Base-by-base conservation (phyloP, 53 echinoderm and acorn worm species). In the Stichopus horrens region DNA sequence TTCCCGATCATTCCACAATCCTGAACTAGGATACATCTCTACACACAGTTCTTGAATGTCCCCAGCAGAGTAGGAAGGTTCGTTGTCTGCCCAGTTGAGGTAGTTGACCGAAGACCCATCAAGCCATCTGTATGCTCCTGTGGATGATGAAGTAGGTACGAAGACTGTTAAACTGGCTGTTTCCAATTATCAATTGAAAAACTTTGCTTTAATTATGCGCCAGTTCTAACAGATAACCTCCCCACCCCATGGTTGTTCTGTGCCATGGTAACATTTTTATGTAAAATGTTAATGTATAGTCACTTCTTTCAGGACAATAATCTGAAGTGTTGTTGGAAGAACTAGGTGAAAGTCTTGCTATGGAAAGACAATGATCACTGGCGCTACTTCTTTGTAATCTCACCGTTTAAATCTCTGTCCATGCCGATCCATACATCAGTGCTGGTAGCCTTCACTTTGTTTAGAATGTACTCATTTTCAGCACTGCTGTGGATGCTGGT, bases 1-100 rank as follows among this genome's bases (percentile, higher is more conserved):
- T 58, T 93, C 94, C 7, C 92, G 20, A 81, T 96, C 96, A 79
- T 94, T 94, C 96, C 96, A 96, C 57, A 76, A 63, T 14, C 96
- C 96, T 16, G 74, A 76, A 55, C 80, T 77, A 22, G 79, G 58
- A 73, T 92, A 91, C 63, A 94, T 83, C 86, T 96, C 94, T 18
- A 94, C 96, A 51, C 96, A 96, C 87, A 93, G 90, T 88, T 96
- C 96, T 60, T 91, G 91, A 9, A 83, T 86, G 22, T 93, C 92
- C 1, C 92, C 91, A 53, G 89, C 87, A 11, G 23, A 74, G 52
- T 89, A 92, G 4, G 92, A 86, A 2, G 96, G 96, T 88, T 96
- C 93, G 53, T 90, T 92, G 9, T 80, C 59, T 0, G 86, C 91
- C 96, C 96, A 96, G 90, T 94, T 93, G 63, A 92, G 90, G 74